Evolutionary conservation across 1,140 invertebrate genomes (phyloP).

Genomic region (Mamestra configurata): DNA sequence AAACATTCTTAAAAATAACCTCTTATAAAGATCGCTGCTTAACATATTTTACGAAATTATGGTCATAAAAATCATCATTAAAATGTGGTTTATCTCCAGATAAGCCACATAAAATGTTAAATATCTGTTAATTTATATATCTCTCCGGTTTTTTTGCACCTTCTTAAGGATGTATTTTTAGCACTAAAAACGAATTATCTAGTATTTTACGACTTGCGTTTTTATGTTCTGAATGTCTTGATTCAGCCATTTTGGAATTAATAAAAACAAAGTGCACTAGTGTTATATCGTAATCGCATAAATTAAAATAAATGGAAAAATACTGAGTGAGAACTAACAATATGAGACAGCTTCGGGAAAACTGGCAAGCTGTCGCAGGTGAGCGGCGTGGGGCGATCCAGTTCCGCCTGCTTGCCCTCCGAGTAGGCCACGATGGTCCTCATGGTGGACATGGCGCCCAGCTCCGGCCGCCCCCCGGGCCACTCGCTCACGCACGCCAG

Average conservation of each 20-base stretch:
- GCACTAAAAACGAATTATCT: neutral
- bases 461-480: slow-evolving; percentile 58
- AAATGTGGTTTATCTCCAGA: neutral
- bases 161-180: neutral
- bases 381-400: slow-evolving; percentile 77
- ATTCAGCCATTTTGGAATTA: neutral
- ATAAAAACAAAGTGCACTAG: neutral
- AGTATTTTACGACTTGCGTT: neutral
- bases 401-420: slow-evolving; percentile 77
- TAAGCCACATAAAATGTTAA: slow-evolving; percentile 8
- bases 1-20: neutral
- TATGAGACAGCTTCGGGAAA: slow-evolving; percentile 71
- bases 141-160: neutral
- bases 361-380: slow-evolving; percentile 75
- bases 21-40: neutral
- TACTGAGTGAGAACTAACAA: slow-evolving; percentile 68
- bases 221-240: neutral
- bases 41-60: slow-evolving; percentile 10
- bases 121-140: slow-evolving; percentile 7
- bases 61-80: slow-evolving; percentile 24
- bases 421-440: slow-evolving; percentile 84
- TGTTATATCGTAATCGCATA: neutral
- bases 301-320: neutral
- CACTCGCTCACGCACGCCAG: slow-evolving; percentile 78
- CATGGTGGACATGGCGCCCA: slow-evolving; percentile 71